phyloP scores from a whole-genome alignment of 2,888 invertebrate genomes.

The Dysmachus trigonus region DNA sequence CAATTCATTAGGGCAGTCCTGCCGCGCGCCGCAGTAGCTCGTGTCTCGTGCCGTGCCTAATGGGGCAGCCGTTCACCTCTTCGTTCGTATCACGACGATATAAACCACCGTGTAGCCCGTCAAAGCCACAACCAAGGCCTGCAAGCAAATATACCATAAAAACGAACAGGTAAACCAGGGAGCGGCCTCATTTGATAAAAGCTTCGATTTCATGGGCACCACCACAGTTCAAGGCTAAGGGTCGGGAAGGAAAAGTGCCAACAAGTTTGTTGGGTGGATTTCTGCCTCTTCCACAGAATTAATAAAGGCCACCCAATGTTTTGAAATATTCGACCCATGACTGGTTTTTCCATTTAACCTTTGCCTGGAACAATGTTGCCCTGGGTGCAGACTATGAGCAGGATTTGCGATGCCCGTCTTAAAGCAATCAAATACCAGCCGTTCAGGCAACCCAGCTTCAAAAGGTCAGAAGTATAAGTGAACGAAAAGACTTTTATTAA shows the following conservation, averaged over 20 bases:
- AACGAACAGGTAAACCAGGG: not conserved
- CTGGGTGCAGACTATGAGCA: not conserved
- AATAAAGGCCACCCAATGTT: not conserved
- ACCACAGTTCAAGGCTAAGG: not conserved
- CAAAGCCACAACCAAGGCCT: not conserved
- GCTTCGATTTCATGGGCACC: not conserved
- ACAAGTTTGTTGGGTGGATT: not conserved
- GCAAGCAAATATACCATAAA: not conserved
- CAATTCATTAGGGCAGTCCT: not conserved
- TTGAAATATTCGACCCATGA: not conserved
- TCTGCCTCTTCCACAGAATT: not conserved
- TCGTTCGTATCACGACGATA: not conserved
- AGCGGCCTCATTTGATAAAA: not conserved
- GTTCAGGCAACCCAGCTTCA: not conserved
- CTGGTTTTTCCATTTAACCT: not conserved
- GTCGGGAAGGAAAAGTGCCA: not conserved
- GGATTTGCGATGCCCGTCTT: not conserved
- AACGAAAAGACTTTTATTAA: not conserved
- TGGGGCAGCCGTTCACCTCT: not conserved
- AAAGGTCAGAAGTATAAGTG: not conserved
- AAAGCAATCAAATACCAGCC: not conserved
- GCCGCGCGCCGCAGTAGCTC: not conserved
- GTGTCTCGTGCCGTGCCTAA: not conserved
- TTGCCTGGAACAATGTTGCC: not conserved
- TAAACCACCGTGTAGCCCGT: not conserved